A percentile compares a stretch with the other conserved stretches of the same genome.
These are phyloP conservation scores for Spea multiplicata DNA, from an alignment of 2,113 vertebrate species.

Conservation along the genomic window DNA sequence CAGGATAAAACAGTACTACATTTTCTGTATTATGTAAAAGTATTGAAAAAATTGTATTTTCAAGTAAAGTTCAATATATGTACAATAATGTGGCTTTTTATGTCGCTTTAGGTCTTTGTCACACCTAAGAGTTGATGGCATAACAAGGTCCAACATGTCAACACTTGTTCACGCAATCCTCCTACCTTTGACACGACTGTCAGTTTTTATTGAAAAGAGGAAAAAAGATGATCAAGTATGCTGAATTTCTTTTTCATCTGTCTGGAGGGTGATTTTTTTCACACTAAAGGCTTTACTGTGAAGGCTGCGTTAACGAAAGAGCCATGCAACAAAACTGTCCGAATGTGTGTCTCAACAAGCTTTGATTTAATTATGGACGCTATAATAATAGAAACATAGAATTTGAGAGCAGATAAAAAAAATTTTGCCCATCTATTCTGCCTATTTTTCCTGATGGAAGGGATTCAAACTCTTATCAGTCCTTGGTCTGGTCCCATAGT, in stretches of 20 bases:
- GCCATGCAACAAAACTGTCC: not conserved
- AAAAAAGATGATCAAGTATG: constrained; percentile 61
- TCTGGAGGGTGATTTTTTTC: constrained; percentile 61
- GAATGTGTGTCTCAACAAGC: too few relatives aligned
- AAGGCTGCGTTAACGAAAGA: constrained; percentile 56
- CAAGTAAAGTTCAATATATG: constrained; percentile 12
- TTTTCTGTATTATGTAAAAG: not conserved
- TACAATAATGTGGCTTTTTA: constrained; percentile 51
- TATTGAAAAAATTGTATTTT: not conserved
- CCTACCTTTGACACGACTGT: constrained; percentile 75
- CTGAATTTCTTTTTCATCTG: constrained; percentile 59
- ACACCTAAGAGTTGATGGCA: constrained; percentile 66
- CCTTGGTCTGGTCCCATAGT: too few relatives aligned
- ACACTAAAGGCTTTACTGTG: constrained; percentile 60
- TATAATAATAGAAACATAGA: too few relatives aligned
- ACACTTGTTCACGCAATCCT: constrained; percentile 62
- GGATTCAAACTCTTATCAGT: too few relatives aligned
- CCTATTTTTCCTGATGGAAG: too few relatives aligned
- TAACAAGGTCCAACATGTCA: constrained; percentile 74
- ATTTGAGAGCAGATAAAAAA: too few relatives aligned
- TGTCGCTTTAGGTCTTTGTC: constrained; percentile 57
- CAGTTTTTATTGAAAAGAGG: constrained; percentile 67
- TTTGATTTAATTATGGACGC: too few relatives aligned
- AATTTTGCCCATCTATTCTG: too few relatives aligned
- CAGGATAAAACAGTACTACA: not conserved